Conservation (phyloP, 2,888 invertebrate species). For the Thera britannica region DNA sequence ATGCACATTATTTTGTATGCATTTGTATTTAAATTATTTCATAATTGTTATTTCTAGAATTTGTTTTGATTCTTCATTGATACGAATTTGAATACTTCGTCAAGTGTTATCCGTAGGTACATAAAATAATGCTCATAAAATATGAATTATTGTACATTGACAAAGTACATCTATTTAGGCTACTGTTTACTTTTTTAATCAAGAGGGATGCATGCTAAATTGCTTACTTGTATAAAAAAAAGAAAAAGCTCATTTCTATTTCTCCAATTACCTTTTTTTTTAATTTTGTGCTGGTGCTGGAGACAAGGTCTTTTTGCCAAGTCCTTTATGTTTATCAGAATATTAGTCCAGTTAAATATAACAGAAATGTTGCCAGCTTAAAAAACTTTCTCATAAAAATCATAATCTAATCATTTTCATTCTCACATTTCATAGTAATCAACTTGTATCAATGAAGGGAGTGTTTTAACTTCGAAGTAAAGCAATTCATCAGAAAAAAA, state of each 20-base stretch:
- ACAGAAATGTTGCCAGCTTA: background rate
- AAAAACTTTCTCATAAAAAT: background rate
- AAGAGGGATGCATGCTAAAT: no score
- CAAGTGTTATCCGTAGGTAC: background rate
- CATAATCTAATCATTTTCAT: background rate
- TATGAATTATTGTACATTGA: no score
- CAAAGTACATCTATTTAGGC: no score
- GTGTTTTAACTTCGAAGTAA: no score
- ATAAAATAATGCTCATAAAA: no score
- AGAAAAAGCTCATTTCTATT: background rate
- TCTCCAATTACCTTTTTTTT: no score
- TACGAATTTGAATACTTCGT: slow-evolving; percentile 2
- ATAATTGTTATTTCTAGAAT: slow-evolving; percentile 44
- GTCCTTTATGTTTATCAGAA: no score
- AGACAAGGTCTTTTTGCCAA: no score
- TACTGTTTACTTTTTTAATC: no score
- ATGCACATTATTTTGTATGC: slow-evolving; percentile 70
- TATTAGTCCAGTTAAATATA: no score
- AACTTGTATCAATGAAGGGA: background rate
- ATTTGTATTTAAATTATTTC: slow-evolving; percentile 68
- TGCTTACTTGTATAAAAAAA: background rate
- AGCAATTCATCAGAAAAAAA: no score
- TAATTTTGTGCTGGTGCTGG: no score
- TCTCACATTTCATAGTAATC: background rate
- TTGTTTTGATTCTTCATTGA: slow-evolving; percentile 26